Conservation (phyloP, 2,113 vertebrate species). For the Scalopus aquaticus region DNA sequence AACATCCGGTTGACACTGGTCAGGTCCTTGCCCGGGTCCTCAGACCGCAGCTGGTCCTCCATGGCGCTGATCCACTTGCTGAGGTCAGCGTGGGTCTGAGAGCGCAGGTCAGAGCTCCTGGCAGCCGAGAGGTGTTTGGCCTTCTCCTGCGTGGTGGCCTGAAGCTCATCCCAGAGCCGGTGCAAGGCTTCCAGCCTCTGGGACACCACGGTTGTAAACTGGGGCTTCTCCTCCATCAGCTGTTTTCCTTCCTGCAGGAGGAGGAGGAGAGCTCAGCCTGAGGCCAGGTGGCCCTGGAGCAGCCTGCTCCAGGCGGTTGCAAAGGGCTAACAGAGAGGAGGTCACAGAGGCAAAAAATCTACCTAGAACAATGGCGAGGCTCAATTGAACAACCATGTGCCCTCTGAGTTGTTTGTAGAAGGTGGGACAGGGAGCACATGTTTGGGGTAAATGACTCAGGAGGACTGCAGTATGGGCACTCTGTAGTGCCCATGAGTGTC, state of each 20-base stretch:
- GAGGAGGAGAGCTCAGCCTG: not conserved
- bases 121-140: conserved; percentile 91
- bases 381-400: not conserved
- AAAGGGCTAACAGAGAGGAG: not conserved
- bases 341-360: not conserved
- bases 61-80: conserved; percentile 90
- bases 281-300: not conserved
- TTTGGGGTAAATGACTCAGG: not conserved
- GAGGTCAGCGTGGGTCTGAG: conserved; percentile 90
- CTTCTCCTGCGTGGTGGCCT: conserved; percentile 88
- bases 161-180: conserved; percentile 89
- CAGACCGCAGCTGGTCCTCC: conserved; percentile 89
- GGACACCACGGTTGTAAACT: conserved; percentile 84
- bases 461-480: no score
- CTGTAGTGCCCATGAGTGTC: no score
- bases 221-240: conserved; percentile 89
- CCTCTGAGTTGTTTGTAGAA: not conserved
- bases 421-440: not conserved
- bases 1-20: conserved; percentile 94
- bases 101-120: conserved; percentile 90
- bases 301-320: not conserved
- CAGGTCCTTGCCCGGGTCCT: conserved; percentile 92
- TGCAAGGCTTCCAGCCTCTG: conserved; percentile 88
- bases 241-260: conserved; percentile 90
- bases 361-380: not conserved